Evolutionary conservation across 92 coral and sea anemone genomes (phyloP), one percentile per base, ranked within the genome.

Genomic region (Phenganax subtilis): DNA sequence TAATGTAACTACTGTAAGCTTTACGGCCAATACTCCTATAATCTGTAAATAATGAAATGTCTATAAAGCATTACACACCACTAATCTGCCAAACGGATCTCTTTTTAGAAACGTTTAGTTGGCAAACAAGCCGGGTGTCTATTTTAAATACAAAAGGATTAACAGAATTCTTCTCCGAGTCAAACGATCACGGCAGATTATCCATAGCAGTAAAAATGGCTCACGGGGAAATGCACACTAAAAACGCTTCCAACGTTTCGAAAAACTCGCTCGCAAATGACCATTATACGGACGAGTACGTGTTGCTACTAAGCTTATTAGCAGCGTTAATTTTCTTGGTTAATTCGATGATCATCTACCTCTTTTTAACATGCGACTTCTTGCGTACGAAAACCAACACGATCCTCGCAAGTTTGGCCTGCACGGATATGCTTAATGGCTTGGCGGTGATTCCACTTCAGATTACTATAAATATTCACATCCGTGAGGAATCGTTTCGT

Each of bases 351-450:
- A 44, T 78, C 9, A 44, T 78, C 9, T 12, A 8, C 68, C 55
- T 78, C 37, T 78, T 56, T 17, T 56, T 16, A 0, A 78, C 28
- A 0, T 16, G 73, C 54, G 82, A 61, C 72, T 6, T 8, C 16
- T 37, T 78, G 8, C 82, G 72, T 12, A 78, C 82, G 10, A 62
- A 63, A 52, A 78, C 82, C 15, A 78, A 78, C 82, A 61, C 55
- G 20, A 78, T 78, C 57, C 72, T 78, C 28, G 72, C 67, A 16
- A 78, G 82, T 52, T 51, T 78, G 37, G 82, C 82, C 6, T 31
- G 51, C 55, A 7, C 82, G 72, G 82, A 78, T 59, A 61, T 78
- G 72, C 20, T 62, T 12, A 78, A 78, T 27, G 72, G 82, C 0
- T 15, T 78, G 14, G 31, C 63, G 1, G 55, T 52, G 16, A 78